Evolutionary conservation across 1,140 invertebrate species (phyloP), one percentile per base, ranked within the genome.

Genomic region (Neotoxoptera formosana): DNA sequence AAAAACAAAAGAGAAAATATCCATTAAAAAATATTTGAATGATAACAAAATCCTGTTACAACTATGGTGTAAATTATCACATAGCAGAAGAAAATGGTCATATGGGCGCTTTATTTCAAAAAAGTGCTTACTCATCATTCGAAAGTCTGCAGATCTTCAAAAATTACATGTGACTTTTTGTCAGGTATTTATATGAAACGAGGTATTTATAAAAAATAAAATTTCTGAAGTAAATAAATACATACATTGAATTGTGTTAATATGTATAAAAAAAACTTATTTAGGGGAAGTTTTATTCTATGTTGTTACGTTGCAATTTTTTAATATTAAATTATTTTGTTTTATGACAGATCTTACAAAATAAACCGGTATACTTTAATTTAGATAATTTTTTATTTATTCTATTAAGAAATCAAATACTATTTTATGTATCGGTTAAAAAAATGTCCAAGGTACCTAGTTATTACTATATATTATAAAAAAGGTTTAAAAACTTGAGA

Each of bases 121-220:
- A 91, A 86, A 41, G 81, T 84, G 91, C 81, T 81, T 86, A 36
- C 34, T 53, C 36, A 47, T 93, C 76, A 84, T 86, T 84, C 48
- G 48, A 83, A 86, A 84, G 91, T 53, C 20, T 41, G 91, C 91
- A 93, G 91, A 93, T 84, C 91, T 53, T 84, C 91, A 83, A 92
- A 92, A 92, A 84, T 92, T 84, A 92, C 91, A 92, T 92, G 91
- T 92, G 88, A 90, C 91, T 92, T 92, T 92, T 83, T 56, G 91
- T 92, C 91, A 92, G 91, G 91, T 92, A 92, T 92, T 92, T 92
- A 92, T 92, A 92, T 53, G n/a, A 84, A 92, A 93, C 41, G 91
- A 93, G 91, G 91, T 93, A 93, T 93, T 93, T 93, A 93, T 93
- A 51, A 86, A 84, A 92, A 93, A 84, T 93, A 93, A 93, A 83